phyloP scores from a whole-genome alignment of 1,140 invertebrate species.

The Lordiphosa mommai region DNA sequence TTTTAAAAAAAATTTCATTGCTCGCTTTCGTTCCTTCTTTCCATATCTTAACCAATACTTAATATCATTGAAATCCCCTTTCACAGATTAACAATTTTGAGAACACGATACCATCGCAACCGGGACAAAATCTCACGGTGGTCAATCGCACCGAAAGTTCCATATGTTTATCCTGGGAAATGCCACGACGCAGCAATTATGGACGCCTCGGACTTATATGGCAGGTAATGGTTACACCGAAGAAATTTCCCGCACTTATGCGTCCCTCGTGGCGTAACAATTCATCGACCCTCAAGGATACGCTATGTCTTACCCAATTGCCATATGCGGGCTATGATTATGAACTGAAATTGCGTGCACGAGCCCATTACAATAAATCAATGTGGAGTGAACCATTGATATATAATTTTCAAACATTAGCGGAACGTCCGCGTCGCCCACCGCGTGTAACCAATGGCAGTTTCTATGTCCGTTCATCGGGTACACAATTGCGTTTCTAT shows the following conservation, averaged over 20 bases:
- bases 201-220: conserved; percentile 37
- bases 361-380: conserved; percentile 50
- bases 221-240: conserved; percentile 42
- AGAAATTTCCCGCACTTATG: conserved; percentile 29
- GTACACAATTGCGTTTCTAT: conserved; percentile 41
- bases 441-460: conserved; percentile 57
- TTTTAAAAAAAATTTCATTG: no score
- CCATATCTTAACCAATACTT: no score
- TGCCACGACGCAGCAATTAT: conserved; percentile 57
- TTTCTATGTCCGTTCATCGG: conserved; percentile 59
- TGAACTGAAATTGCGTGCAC: conserved; percentile 49
- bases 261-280: conserved; percentile 48
- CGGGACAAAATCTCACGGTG: conserved; percentile 40
- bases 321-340: conserved; percentile 57
- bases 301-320: conserved; percentile 50
- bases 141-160: conserved; percentile 40
- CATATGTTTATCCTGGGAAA: conserved; percentile 51
- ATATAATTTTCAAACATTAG: conserved; percentile 35
- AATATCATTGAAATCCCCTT: no score
- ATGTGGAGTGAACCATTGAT: conserved; percentile 49
- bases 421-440: conserved; percentile 46
- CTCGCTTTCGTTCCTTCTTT: background rate
- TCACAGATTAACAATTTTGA: conserved; percentile 37
- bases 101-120: conserved; percentile 38
- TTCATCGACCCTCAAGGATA: conserved; percentile 31